These are phyloP conservation scores for Coremacera marginata DNA, from an alignment of 2,888 invertebrate genomes.

Conservation along the genomic window DNA sequence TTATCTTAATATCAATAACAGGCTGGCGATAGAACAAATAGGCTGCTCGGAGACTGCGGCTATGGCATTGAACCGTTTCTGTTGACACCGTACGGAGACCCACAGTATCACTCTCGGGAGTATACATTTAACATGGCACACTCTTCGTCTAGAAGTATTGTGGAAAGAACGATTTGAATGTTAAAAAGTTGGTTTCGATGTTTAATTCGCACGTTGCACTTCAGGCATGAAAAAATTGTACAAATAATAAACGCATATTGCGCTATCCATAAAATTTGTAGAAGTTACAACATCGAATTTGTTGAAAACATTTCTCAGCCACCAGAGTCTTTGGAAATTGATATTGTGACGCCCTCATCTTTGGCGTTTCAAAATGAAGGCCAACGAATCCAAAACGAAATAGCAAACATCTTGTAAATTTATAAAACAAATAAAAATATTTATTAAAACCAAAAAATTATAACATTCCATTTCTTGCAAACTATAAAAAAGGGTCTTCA, in stretches of 20 bases:
- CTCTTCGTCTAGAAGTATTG: not conserved
- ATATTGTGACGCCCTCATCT: not conserved
- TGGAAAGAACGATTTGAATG: not conserved
- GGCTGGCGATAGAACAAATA: not conserved
- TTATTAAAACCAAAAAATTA: not conserved
- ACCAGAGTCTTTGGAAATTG: not conserved
- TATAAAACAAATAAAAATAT: not conserved
- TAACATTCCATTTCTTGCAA: not conserved
- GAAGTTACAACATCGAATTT: not conserved
- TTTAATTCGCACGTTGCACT: not conserved
- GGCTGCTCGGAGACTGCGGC: too few relatives aligned
- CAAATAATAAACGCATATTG: not conserved
- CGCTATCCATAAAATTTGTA: slow-evolving; percentile 10
- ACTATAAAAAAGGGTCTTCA: too few relatives aligned
- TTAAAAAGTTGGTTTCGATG: slow-evolving; percentile 1
- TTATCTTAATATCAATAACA: not conserved
- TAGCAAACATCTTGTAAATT: not conserved
- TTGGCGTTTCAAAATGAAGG: not conserved
- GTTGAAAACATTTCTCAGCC: not conserved
- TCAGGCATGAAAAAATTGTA: not conserved
- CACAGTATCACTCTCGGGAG: not conserved
- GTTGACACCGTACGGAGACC: not conserved
- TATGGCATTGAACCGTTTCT: too few relatives aligned
- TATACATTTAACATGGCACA: slow-evolving; percentile 10
- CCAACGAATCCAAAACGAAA: not conserved